A percentile compares a stretch with the other conserved stretches of the same genome.
These are phyloP conservation scores for Akabosia matsudoensis DNA, from an alignment of 1,140 invertebrate genomes.

Conservation along the genomic window DNA sequence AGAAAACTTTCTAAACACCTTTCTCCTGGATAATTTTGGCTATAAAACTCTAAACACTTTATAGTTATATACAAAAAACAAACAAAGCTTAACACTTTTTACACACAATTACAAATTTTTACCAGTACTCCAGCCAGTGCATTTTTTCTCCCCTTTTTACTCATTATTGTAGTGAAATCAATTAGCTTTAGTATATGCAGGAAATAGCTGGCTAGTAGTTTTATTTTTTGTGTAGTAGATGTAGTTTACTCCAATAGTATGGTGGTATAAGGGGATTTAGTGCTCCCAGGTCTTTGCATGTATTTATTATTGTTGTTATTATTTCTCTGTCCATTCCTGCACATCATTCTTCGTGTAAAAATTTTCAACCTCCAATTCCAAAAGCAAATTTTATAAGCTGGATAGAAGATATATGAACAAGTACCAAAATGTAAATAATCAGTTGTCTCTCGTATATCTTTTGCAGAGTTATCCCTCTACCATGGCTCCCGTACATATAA, in stretches of 20 bases:
- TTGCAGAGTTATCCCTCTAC: no score
- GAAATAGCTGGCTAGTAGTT: neutral
- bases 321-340: no score
- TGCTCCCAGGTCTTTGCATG: no score
- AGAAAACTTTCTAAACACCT: neutral
- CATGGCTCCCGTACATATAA: no score
- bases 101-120: slow-evolving; percentile 19
- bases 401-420: no score
- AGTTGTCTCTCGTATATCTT: neutral
- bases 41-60: neutral
- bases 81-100: slow-evolving; percentile 16
- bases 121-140: slow-evolving; percentile 22
- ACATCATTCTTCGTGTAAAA: no score
- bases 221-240: neutral
- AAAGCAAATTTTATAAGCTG: no score
- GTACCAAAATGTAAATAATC: neutral
- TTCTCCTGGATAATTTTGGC: neutral
- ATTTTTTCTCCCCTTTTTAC: neutral
- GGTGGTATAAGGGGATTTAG: no score
- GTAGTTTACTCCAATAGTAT: neutral
- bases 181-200: neutral
- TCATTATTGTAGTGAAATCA: neutral
- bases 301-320: no score
- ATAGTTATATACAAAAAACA: neutral
- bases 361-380: no score